Conservation (phyloP, 2,113 vertebrate species). For the Syrrhaptes paradoxus region DNA sequence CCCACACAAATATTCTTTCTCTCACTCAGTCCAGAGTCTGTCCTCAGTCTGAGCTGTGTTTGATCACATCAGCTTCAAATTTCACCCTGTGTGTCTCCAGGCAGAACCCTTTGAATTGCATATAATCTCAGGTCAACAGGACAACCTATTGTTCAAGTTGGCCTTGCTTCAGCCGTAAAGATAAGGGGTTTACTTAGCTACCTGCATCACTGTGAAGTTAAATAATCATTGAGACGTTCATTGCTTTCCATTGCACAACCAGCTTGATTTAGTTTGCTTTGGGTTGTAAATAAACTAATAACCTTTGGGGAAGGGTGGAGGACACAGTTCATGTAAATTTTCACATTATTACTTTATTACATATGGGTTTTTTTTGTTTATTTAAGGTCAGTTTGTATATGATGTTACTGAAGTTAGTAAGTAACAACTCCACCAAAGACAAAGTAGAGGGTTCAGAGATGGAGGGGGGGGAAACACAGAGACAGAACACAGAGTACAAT, state of each 20-base stretch:
- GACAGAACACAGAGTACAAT: background rate
- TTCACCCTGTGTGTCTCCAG: background rate
- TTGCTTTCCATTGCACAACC: background rate
- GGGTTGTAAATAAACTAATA: background rate
- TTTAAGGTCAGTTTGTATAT: background rate
- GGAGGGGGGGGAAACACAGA: fast-evolving
- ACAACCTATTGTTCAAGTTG: background rate
- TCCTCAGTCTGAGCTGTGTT: background rate
- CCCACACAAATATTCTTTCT: background rate
- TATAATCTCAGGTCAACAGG: background rate
- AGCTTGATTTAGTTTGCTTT: background rate
- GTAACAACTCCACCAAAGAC: background rate
- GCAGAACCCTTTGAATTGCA: background rate
- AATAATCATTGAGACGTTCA: background rate
- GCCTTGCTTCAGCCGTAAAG: background rate
- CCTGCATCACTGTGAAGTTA: background rate
- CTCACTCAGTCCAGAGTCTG: background rate
- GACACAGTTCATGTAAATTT: background rate
- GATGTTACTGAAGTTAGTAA: background rate
- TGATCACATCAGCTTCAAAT: background rate
- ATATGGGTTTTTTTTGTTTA: background rate
- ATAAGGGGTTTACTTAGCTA: background rate
- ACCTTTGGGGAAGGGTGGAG: background rate
- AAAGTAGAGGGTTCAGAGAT: background rate
- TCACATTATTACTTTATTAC: background rate